A percentile compares a stretch with the other conserved stretches of the same genome.
Conservation (phyloP, 2,888 invertebrate genomes). For the Tetranychus truncatus region DNA sequence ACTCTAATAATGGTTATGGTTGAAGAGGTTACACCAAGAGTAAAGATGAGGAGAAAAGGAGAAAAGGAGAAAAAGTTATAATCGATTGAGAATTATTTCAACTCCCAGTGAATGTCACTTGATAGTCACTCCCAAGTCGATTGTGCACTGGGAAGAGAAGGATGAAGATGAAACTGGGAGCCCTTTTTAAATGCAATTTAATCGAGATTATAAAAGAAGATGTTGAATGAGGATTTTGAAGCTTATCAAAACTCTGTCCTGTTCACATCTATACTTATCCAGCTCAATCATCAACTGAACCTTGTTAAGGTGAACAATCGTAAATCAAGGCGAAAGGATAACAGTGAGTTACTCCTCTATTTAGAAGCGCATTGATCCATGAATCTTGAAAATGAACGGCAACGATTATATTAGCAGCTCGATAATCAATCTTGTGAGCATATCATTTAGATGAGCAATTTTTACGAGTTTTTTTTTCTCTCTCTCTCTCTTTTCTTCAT, state of each 20-base stretch:
- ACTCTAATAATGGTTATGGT: not conserved
- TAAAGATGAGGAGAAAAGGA: not conserved
- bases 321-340: not conserved
- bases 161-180: not conserved
- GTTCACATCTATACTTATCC: not conserved
- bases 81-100: not conserved
- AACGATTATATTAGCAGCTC: not conserved
- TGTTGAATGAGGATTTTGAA: not conserved
- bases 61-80: not conserved
- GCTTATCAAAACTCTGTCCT: not conserved
- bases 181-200: not conserved
- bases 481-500: too few species aligned
- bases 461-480: not conserved
- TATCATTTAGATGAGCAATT: not conserved
- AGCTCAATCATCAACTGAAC: not conserved
- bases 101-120: not conserved
- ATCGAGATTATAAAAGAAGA: not conserved
- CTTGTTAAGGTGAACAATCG: not conserved
- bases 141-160: not conserved
- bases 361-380: not conserved
- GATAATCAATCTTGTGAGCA: not conserved
- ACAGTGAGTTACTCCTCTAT: not conserved
- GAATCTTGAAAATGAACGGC: not conserved
- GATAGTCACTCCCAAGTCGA: not conserved
- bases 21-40: not conserved